Percentiles rank a stretch among this genome's conserved stretches.
phyloP scores from a whole-genome alignment of 2,888 invertebrate genomes.

The Stenodema calcarata region DNA sequence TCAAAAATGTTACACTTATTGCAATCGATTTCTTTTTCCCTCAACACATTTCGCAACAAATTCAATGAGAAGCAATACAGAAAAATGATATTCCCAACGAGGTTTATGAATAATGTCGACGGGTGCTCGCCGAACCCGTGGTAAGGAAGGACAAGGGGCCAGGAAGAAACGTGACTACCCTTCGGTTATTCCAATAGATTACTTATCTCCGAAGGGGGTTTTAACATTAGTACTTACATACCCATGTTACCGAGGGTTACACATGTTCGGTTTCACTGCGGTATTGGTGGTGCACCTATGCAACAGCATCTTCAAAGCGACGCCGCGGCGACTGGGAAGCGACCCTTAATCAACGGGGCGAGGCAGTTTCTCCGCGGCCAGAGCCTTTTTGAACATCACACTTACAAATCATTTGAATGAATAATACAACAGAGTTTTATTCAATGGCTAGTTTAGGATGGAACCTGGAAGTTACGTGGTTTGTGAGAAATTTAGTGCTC shows the following conservation, averaged over 20 bases:
- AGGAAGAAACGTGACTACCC: neutral
- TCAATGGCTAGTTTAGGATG: neutral
- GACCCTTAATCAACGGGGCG: neutral
- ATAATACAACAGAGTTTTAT: slow-evolving; percentile 8
- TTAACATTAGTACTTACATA: neutral
- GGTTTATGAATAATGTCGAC: neutral
- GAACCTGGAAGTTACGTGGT: neutral
- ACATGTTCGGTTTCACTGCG: neutral
- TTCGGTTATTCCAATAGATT: neutral
- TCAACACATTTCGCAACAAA: too few species aligned
- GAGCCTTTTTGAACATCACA: neutral
- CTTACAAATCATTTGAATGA: slow-evolving; percentile 10
- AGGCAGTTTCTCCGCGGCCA: neutral
- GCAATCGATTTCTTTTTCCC: too few species aligned
- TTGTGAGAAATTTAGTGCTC: neutral
- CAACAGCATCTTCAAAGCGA: neutral
- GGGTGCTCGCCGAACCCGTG: neutral
- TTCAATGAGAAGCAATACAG: neutral
- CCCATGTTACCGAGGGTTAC: neutral
- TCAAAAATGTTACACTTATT: too few species aligned
- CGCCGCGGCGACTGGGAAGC: neutral
- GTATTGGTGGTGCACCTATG: neutral
- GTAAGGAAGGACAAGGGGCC: neutral
- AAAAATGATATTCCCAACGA: neutral
- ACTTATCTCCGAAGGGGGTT: neutral